phyloP scores from a whole-genome alignment of 2,113 vertebrate species.

The Melanerpes aurifrons region DNA sequence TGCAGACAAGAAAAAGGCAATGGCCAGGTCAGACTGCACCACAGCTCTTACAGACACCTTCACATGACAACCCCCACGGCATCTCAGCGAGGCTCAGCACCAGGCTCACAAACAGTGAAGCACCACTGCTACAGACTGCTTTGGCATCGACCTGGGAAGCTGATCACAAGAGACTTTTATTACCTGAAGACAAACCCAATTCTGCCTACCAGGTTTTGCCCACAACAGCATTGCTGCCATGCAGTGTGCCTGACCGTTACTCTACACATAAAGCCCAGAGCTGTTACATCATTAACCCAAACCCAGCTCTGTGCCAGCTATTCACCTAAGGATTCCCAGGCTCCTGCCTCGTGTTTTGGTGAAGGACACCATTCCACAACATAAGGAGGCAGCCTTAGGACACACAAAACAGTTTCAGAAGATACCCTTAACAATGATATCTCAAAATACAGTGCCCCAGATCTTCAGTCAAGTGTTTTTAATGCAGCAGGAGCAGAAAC shows the following conservation, averaged over 20 bases:
- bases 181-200: neutral
- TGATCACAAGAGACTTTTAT: neutral
- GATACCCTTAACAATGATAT: neutral
- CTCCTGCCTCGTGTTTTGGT: neutral
- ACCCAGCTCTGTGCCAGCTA: neutral
- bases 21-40: conserved; percentile 82
- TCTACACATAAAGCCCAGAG: neutral
- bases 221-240: neutral
- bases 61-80: conserved; percentile 9
- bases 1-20: conserved; percentile 94
- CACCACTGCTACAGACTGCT: neutral
- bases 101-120: neutral
- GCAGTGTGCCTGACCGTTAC: neutral
- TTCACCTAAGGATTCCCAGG: neutral
- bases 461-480: neutral
- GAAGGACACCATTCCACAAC: neutral
- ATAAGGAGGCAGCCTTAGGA: neutral
- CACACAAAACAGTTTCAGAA: neutral
- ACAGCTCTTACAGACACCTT: conserved; percentile 53
- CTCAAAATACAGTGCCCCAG: neutral
- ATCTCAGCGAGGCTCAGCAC: neutral
- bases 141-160: neutral
- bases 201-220: neutral
- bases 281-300: neutral
- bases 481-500: neutral